phyloP scores from a whole-genome alignment of 2,888 invertebrate species.

The Ceriagrion tenellum region DNA sequence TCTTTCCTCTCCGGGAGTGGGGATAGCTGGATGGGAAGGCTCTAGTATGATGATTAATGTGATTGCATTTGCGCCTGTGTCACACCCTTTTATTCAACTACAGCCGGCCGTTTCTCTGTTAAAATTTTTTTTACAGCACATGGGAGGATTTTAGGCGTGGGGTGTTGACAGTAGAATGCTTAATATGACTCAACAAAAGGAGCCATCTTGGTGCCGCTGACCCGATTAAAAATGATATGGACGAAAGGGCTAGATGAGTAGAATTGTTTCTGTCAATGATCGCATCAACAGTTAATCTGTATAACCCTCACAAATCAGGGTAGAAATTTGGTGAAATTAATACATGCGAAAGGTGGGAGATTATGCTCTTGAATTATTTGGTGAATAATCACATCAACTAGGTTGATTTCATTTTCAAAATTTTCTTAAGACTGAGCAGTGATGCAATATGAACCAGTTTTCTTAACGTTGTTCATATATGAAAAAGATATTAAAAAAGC shows the following conservation, averaged over 20 bases:
- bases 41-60: background rate
- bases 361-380: too few species aligned
- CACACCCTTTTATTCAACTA: background rate
- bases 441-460: too few species aligned
- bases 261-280: background rate
- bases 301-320: too few species aligned
- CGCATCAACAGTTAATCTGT: too few species aligned
- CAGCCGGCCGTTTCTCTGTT: background rate
- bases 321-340: too few species aligned
- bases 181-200: too few species aligned
- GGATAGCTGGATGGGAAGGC: background rate
- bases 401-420: too few species aligned
- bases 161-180: background rate
- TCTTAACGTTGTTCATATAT: too few species aligned
- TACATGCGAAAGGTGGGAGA: too few species aligned
- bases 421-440: too few species aligned
- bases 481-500: too few species aligned
- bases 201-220: background rate
- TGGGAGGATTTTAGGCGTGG: background rate
- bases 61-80: background rate
- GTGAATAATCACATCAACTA: too few species aligned
- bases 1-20: background rate
- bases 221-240: background rate
- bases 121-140: background rate
- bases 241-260: background rate